Evolutionary conservation across 1,140 invertebrate species (phyloP), one percentile per base, ranked within the genome.

Genomic region (Phortica variegata): DNA sequence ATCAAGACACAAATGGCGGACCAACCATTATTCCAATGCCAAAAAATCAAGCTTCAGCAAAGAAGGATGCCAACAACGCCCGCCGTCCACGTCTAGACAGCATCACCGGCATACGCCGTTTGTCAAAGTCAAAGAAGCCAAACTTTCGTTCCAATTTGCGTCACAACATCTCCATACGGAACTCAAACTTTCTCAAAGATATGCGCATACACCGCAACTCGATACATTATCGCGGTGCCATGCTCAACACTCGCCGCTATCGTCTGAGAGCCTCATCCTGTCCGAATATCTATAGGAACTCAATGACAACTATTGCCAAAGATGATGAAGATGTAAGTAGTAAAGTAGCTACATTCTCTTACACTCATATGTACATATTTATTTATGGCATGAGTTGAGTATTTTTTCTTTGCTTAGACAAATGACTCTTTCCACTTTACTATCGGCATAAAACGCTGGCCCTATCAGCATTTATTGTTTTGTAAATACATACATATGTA

Each of bases 261-360:
- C 82, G 87, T 38, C 77, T 93, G 46, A 82, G 90, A 37, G 90
- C 91, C 7, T 93, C 90, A 1, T 93, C 90, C 15, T 93, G 90
- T 76, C 91, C 91, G 1, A 87, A 94, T 77, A 93, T 95, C 62
- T 93, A 91, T 70, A 83, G 87, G 56, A 93, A 93, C 69, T 93
- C 90, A 1, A 93, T 93, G 85, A 88, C 88, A 8, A 91, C 90
- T 1, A 83, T 93, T 16, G 84, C 86, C 20, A 85, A 88, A 65
- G 84, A 88, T 61, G 84, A 86, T 66, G 84, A 88, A 76, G 86
- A 77, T 72, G 79, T 81, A 60, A 70, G 70, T 74, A 48, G 13
- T n/a, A 19, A 13, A 6, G 6, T 31, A 31, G 36, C 41, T 46
- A 42, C 37, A 36, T 43, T 43, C 5, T 33, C 15, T 50, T 33